phyloP scores from a whole-genome alignment of 1,140 invertebrate genomes.

The Drosophila mayri region DNA sequence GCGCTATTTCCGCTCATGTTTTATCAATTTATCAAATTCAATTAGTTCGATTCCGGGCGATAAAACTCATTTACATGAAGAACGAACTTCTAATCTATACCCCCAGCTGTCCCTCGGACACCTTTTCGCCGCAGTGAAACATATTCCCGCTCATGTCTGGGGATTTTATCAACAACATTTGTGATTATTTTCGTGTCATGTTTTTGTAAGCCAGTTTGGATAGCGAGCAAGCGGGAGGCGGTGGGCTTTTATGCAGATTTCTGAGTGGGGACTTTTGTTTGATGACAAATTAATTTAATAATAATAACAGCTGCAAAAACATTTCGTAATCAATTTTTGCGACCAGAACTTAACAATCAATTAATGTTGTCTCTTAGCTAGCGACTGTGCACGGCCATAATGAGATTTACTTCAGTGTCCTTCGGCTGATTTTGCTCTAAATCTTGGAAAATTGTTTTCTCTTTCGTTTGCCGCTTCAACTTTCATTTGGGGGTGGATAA shows the following conservation, averaged over 20 bases:
- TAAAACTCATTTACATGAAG: conserved; percentile 75
- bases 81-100: conserved; percentile 48
- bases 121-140: conserved; percentile 26
- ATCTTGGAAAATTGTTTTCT: conserved; percentile 29
- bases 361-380: conserved; percentile 55
- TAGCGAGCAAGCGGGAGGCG: neutral
- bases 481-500: conserved; percentile 23
- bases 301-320: conserved; percentile 82
- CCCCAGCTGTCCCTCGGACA: neutral
- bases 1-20: conserved; percentile 7
- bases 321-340: conserved; percentile 74
- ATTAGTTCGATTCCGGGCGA: conserved; percentile 61
- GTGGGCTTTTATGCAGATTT: conserved; percentile 74
- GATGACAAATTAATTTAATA: conserved; percentile 82
- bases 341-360: conserved; percentile 48
- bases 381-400: conserved; percentile 27
- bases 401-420: conserved; percentile 26
- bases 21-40: conserved; percentile 69
- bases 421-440: conserved; percentile 13
- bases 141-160: conserved; percentile 37
- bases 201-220: conserved; percentile 47
- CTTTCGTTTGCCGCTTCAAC: conserved; percentile 36
- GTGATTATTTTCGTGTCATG: conserved; percentile 77
- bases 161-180: conserved; percentile 73
- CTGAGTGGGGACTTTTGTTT: conserved; percentile 61